Conservation (phyloP, 2,888 invertebrate genomes). For the Thumatha senex region DNA sequence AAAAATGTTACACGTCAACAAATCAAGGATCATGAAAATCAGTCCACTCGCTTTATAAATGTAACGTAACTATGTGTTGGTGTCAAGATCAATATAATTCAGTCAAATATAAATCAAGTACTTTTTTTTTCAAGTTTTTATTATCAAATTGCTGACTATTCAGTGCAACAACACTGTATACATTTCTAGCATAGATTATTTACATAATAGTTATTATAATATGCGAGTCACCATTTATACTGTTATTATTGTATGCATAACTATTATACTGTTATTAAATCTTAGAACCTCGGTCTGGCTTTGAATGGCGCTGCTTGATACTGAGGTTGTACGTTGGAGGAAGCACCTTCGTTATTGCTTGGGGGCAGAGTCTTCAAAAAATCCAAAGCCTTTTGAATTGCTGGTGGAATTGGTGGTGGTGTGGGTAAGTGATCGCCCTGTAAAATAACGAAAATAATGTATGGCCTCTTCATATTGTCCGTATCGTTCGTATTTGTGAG, state of each 20-base stretch:
- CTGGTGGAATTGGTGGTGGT: conserved; percentile 91
- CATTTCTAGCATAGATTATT: conserved; percentile 18
- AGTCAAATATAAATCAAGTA: no score
- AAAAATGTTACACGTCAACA: no score
- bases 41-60: no score
- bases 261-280: conserved; percentile 8
- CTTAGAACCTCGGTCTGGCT: conserved; percentile 54
- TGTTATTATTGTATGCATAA: conserved; percentile 17
- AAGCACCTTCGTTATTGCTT: conserved; percentile 56
- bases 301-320: conserved; percentile 56
- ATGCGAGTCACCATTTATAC: conserved; percentile 2
- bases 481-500: no score
- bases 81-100: no score
- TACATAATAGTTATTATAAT: conserved; percentile 28
- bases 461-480: no score
- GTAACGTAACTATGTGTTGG: no score
- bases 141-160: neutral
- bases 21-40: no score
- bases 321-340: conserved; percentile 63
- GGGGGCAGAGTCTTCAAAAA: conserved; percentile 83
- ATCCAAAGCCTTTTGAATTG: conserved; percentile 87
- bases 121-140: neutral
- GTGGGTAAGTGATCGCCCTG: conserved; percentile 90
- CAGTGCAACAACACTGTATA: conserved; percentile 4
- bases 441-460: conserved; percentile 22